Base-by-base conservation (phyloP, 1,140 invertebrate species). In the Leptoteleia sp. region DNA sequence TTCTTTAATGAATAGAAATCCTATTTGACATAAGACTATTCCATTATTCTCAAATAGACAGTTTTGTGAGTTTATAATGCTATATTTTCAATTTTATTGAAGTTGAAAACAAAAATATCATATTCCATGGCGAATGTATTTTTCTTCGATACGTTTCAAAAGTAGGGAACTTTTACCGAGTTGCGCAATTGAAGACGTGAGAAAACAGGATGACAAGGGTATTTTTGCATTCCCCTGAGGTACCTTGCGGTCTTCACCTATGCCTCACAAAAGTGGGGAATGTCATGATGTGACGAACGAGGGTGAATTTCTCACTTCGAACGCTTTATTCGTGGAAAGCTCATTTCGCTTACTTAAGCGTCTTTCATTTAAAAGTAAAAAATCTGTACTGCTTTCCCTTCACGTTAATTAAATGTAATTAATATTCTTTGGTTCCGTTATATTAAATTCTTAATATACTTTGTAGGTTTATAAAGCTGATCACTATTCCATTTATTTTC, bases 201-300 rank as follows among this genome's bases (percentile, higher is more conserved):
- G 75, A 80, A 80, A 80, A 79, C 40, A 76, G 82, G 84, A 83
- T 83, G 84, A 84, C 84, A 82, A 64, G 79, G 83, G 65, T 83
- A 82, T 82, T 85, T 85, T 77, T 79, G 67, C 54, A 64, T 80
- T 81, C 68, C 81, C 70, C 67, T n/a, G 47, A 75, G 79, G 72
- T 79, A 77, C 61, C 48, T 70, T 68, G 75, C 48, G 72, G 73
- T 77, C 71, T 65, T 81, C 77, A 80, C 76, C 75, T 76, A 81
- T 78, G 73, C 65, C 65, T 78, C 81, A 79, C 50, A 70, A 77
- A 76, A 77, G 79, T 73, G 57, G 80, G 79, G 80, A 65, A 79
- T 65, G 83, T 83, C 83, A 82, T 42, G 71, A 64, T 67, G 82
- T 84, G 82, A 84, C 81, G 77, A 80, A 82, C 81, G 80, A 84